Conservation (phyloP, 2,888 invertebrate genomes). For the Napeogenes inachia region DNA sequence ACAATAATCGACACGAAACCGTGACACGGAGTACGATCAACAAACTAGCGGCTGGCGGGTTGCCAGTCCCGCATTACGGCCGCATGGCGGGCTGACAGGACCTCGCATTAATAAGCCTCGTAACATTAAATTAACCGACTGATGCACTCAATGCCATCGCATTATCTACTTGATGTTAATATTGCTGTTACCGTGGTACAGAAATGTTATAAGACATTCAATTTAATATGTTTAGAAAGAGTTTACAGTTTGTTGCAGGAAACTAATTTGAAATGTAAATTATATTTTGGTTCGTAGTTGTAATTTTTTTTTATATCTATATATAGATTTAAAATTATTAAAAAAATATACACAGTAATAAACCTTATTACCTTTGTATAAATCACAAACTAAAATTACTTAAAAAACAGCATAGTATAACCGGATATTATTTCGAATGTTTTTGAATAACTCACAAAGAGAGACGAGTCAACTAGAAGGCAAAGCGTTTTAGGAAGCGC, state of each 20-base stretch:
- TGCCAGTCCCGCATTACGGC: conserved; percentile 29
- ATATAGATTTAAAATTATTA: no score
- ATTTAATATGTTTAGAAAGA: no score
- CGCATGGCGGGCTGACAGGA: conserved; percentile 26
- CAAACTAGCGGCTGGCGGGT: conserved; percentile 25
- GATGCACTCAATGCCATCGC: conserved; percentile 22
- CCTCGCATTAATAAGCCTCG: conserved; percentile 32
- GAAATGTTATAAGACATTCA: background rate
- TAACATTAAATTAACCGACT: conserved; percentile 30
- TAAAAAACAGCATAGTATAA: no score
- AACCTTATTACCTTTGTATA: no score
- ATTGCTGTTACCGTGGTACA: background rate
- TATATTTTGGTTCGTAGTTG: background rate
- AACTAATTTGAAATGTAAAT: background rate
- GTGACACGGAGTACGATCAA: conserved; percentile 14
- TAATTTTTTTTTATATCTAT: no score
- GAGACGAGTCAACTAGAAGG: conserved; percentile 6
- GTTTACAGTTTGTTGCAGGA: no score
- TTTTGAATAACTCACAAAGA: conserved; percentile 7
- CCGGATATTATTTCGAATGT: background rate
- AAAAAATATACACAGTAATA: no score
- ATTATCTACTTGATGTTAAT: conserved; percentile 11
- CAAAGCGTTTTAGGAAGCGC: conserved; percentile 9
- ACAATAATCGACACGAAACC: conserved; percentile 13
- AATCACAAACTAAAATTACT: no score